Evolutionary conservation across 64 coral and sea anemone genomes (phyloP).

Genomic region (Dendrophyllia cribrosa): DNA sequence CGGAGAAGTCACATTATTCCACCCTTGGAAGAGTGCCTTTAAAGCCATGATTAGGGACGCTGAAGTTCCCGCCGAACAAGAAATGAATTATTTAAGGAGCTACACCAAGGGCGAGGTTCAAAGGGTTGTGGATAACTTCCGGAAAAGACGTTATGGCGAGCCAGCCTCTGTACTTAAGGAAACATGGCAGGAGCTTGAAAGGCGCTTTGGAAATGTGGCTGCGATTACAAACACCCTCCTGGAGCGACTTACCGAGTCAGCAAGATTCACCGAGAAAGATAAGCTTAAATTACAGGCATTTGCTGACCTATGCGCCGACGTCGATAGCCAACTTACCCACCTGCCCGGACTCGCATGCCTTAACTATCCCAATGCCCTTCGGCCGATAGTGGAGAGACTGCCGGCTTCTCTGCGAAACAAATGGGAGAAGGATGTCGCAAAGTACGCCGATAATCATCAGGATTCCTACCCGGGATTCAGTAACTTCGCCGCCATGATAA

Average conservation of each 20-base stretch:
- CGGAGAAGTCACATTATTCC: too few species aligned
- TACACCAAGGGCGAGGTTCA: too few species aligned
- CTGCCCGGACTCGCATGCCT: slow-evolving; percentile 12
- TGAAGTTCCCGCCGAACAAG: too few species aligned
- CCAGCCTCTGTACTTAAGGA: too few species aligned
- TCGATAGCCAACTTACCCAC: slow-evolving; percentile 11
- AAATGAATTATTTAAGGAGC: too few species aligned
- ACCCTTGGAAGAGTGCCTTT: too few species aligned
- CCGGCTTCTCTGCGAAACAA: neutral
- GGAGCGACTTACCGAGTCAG: neutral
- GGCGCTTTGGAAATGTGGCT: slow-evolving; percentile 24
- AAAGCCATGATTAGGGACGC: too few species aligned
- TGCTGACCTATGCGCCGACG: slow-evolving; percentile 25
- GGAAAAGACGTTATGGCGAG: too few species aligned
- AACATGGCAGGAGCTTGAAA: slow-evolving; percentile 5
- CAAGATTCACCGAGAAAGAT: neutral
- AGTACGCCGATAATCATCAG: slow-evolving; percentile 19
- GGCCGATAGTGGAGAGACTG: slow-evolving; percentile 9
- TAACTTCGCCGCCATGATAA: slow-evolving; percentile 4
- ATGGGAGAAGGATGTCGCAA: slow-evolving; percentile 36
- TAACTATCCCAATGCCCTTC: neutral
- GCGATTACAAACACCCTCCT: neutral
- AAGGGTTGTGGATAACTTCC: too few species aligned
- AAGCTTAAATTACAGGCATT: neutral
- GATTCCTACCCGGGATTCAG: neutral